Base-by-base conservation (phyloP, 1,140 invertebrate species). In the Ectropis grisescens region DNA sequence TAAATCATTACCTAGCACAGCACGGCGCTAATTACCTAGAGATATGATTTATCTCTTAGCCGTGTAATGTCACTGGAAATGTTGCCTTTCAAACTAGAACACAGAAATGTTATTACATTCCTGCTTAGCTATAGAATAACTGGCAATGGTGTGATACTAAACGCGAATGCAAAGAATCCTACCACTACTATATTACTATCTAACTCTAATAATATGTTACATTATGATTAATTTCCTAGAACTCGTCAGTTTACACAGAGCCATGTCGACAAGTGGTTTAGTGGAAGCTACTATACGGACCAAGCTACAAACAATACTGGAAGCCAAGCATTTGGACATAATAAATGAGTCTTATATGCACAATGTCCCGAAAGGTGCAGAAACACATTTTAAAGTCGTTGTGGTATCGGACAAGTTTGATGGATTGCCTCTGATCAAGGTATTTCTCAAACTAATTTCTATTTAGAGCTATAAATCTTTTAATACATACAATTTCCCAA, bases 331-430 rank as follows among this genome's bases (percentile, higher is more conserved):
- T 66, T 78, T 96, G 24, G 88, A 95, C 57, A 85, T 97, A 7
- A 87, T 94, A n/a, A 97, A 97, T 84, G 95, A 98, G 76, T 96
- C 94, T 3, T 89, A 93, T 33, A 95, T 95, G 93, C 95, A 98
- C 58, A 96, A 94, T 85, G 95, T 95, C 12, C 95, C 95, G 1
- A 91, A 93, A 83, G 89, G 88, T 9, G 85, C 92, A 1, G 94
- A 96, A 79, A 93, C 91, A 10, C 94, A 96, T 82, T 97, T 98
- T 62, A 95, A 96, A 85, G 90, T 97, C 32, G 80, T 95, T 1
- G 87, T 96, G n/a, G 91, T 97, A 0, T 93, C 93, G 1, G 85
- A 91, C n/a, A 86, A 89, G 56, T 97, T 97, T 70, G 85, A 90
- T 25, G 85, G 89, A 42, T 46, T 91, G 36, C 78, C 92, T 7